A percentile compares a stretch with the other conserved stretches of the same genome.
phyloP scores from a whole-genome alignment of 1,140 invertebrate genomes.

The Teleogryllus occipitalis region DNA sequence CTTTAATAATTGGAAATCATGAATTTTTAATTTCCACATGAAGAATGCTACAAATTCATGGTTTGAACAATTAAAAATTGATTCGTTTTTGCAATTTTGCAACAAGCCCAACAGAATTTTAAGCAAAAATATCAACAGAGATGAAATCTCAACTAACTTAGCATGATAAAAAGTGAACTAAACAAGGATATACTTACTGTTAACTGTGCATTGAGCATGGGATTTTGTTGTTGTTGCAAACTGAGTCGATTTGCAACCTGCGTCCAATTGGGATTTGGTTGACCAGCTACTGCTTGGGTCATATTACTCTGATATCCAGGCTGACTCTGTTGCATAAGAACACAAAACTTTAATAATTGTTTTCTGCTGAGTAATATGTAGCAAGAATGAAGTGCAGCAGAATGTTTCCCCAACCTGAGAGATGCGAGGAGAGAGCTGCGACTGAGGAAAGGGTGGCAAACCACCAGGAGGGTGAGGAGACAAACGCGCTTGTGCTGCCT shows the following conservation, averaged over 20 bases:
- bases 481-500: conserved; percentile 28
- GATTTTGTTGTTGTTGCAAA: conserved; percentile 60
- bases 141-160: no score
- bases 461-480: conserved; percentile 29
- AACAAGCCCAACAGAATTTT: no score
- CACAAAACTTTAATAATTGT: not conserved
- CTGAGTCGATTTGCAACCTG: conserved; percentile 29
- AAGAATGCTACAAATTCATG: no score
- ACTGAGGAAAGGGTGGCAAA: conserved; percentile 29
- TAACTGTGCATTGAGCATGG: conserved; percentile 70
- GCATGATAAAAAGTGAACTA: no score
- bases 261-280: not conserved
- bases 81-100: no score
- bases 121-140: no score
- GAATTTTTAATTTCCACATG: no score
- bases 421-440: conserved; percentile 33
- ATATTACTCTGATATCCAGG: not conserved
- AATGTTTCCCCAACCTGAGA: conserved; percentile 26
- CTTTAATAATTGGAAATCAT: no score
- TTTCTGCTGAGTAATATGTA: not conserved
- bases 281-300: not conserved
- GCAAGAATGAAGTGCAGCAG: not conserved
- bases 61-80: no score
- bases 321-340: not conserved
- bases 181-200: conserved; percentile 43